Base-by-base conservation (phyloP, 2,113 vertebrate genomes). In the Orcinus orca region DNA sequence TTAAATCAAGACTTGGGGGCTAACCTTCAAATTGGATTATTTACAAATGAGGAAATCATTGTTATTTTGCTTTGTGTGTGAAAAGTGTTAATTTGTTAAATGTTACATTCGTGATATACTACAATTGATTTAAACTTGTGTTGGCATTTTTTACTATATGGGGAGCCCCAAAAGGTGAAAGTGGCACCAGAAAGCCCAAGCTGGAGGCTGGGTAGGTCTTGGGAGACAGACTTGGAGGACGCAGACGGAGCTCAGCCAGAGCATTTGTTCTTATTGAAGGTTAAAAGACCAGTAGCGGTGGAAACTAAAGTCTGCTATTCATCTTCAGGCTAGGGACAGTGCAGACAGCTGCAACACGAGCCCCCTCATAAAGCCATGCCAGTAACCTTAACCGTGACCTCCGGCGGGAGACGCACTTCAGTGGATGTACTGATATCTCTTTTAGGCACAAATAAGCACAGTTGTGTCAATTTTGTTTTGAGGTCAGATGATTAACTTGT, bases 231-330 rank as follows among this genome's bases (percentile, higher is more conserved):
- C 95, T 92, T 85, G 29, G 70, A 63, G 96, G 82, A 86, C 60
- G 70, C 2, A 38, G 31, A 3, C 13, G 14, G 31, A 76, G 91
- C 53, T 5, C 0, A 89, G 93, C 38, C 96, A 14, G 68, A 96
- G 94, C 73, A 33, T 80, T 93, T 94, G 80, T 87, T 96, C 96
- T 71, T 93, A 94, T 60, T 95, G 88, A 97, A 97, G 98, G 95
- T 97, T 97, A 98, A 97, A 97, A 94, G 97, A 97, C 96, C 97
- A 79, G 77, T 13, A 97, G 95, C 91, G 26, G 92, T 95, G 97
- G 97, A 97, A 98, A 98, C 94, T 70, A 25, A 95, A 97, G 97
- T 65, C 91, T 84, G 86, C 95, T 97, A 88, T 98, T 98, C 96
- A 98, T 98, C 93, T 96, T 91, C 74, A 93, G 95, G 97, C 58